Conservation (phyloP, 2,797 vertebrate genomes). For the Enteromius trimaculatus region DNA sequence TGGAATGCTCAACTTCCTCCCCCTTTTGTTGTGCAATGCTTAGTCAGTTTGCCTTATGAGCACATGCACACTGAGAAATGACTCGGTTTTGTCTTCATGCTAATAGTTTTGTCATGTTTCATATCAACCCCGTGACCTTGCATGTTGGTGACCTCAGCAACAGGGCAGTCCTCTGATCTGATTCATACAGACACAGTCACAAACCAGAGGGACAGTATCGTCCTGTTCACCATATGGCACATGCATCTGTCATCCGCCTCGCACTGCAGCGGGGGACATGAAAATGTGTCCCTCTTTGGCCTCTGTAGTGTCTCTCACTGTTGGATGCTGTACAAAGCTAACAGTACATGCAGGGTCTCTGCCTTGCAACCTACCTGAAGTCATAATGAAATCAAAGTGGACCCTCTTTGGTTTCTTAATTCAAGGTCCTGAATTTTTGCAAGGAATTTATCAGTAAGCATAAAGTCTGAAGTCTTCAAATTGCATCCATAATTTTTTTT, state of each 20-base stretch:
- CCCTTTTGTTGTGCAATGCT: not conserved
- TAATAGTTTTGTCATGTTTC: constrained; percentile 27
- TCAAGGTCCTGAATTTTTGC: not conserved
- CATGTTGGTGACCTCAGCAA: not conserved
- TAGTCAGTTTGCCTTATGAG: not conserved
- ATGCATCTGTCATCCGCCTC: constrained; percentile 58
- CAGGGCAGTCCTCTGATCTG: constrained; percentile 46
- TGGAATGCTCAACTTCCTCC: not conserved
- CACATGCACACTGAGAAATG: not conserved
- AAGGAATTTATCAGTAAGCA: not conserved
- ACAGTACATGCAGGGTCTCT: constrained; percentile 2
- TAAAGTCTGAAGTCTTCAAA: not conserved
- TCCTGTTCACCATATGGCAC: constrained; percentile 58
- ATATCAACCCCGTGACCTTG: constrained; percentile 33
- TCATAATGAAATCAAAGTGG: constrained; percentile 12
- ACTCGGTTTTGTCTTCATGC: not conserved
- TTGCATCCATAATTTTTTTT: not conserved
- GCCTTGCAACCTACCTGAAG: constrained; percentile 4
- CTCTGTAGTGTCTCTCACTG: constrained; percentile 44
- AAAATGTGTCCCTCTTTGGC: constrained; percentile 40
- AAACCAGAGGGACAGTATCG: constrained; percentile 46
- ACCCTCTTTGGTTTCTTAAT: not conserved
- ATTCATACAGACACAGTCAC: constrained; percentile 44
- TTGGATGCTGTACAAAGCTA: constrained; percentile 23
- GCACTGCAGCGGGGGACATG: constrained; percentile 40